Percentiles rank a stretch among this genome's conserved stretches.
Conservation (phyloP, 2,888 invertebrate species). For the Hipparchia semele region DNA sequence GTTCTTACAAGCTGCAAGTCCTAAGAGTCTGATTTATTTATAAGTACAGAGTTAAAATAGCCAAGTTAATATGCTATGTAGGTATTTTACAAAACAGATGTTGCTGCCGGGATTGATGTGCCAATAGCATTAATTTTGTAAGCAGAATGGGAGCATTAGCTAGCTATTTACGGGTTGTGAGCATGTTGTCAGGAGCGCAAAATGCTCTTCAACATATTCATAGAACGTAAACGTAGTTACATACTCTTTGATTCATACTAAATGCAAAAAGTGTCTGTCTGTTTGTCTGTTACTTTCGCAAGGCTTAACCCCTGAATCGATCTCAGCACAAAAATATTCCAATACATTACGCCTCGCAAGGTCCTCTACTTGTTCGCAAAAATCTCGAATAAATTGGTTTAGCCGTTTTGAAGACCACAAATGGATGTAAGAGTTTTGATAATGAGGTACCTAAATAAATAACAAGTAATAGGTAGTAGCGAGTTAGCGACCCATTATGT, state of each 20-base stretch:
- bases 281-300: too few relatives aligned
- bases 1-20: neutral
- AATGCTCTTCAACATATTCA: neutral
- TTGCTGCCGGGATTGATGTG: conserved; percentile 33
- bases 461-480: too few relatives aligned
- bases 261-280: neutral
- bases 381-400: too few relatives aligned
- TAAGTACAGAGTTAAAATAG: neutral
- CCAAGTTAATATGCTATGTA: neutral
- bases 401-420: too few relatives aligned
- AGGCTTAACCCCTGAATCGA: too few relatives aligned
- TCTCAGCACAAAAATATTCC: neutral
- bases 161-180: conserved; percentile 37
- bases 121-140: conserved; percentile 34
- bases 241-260: too few relatives aligned
- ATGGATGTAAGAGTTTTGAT: too few relatives aligned
- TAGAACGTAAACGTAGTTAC: too few relatives aligned
- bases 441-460: too few relatives aligned
- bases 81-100: neutral
- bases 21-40: neutral
- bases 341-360: neutral
- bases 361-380: too few relatives aligned
- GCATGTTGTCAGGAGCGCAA: conserved; percentile 29
- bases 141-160: conserved; percentile 35
- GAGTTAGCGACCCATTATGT: too few relatives aligned